These are phyloP conservation scores for Cheracebus regulus DNA, from an alignment of 2,797 vertebrate species.

Conservation along the genomic window DNA sequence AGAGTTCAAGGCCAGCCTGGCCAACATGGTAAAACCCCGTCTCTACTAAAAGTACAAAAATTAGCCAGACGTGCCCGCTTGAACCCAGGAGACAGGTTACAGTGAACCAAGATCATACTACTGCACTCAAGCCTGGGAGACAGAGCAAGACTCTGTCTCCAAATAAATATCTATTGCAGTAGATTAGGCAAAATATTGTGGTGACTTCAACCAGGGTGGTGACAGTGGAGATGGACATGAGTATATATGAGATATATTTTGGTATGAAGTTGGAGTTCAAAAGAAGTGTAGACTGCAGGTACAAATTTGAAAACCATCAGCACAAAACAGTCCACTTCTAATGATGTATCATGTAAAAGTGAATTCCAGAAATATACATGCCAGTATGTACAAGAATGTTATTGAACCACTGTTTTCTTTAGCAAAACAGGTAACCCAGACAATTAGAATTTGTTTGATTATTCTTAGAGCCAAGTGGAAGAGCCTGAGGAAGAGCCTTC, in stretches of 20 bases:
- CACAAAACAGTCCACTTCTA: background rate
- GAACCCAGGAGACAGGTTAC: no score
- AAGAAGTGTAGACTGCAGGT: background rate
- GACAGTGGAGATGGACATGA: background rate
- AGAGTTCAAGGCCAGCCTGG: no score
- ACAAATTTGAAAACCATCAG: background rate
- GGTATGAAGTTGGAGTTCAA: background rate
- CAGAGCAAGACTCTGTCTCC: no score
- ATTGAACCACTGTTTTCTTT: background rate
- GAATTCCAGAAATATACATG: background rate
- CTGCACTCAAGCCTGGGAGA: no score
- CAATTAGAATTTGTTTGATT: background rate
- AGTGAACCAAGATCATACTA: no score
- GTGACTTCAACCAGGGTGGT: background rate
- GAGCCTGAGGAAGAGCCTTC: no score
- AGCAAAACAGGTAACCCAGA: background rate
- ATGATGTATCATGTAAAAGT: background rate
- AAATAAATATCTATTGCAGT: no score
- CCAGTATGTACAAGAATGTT: background rate
- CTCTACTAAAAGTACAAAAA: no score
- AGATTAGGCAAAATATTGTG: background rate
- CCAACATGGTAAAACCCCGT: no score
- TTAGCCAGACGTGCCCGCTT: rapidly evolving
- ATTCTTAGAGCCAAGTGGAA: background rate
- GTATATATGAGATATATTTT: background rate